Percentiles rank a stretch among this genome's conserved stretches.
Conservation (phyloP, 2,113 vertebrate species). For the Xenopus tropicalis region DNA sequence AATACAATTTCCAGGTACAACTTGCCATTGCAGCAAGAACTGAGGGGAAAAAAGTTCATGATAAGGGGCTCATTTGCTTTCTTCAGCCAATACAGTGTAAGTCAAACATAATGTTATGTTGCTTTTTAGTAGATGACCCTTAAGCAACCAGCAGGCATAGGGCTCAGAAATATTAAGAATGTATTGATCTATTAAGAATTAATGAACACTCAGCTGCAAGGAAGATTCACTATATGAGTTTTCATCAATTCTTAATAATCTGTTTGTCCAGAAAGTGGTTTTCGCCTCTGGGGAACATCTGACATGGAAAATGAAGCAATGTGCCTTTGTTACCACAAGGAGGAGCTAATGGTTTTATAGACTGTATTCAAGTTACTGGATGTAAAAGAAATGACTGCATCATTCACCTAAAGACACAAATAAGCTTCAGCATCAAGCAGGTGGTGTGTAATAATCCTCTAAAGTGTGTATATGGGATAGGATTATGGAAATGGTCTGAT, state of each 20-base stretch:
- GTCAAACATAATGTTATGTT: neutral
- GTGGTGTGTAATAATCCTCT: too few relatives aligned
- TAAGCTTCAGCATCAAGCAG: too few relatives aligned
- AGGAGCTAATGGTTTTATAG: neutral
- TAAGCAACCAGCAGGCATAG: neutral
- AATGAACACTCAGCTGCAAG: slow-evolving; percentile 14
- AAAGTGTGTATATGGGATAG: too few relatives aligned
- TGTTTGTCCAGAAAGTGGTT: slow-evolving; percentile 39
- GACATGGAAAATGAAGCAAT: neutral
- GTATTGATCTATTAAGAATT: slow-evolving; percentile 39
- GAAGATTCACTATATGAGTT: neutral
- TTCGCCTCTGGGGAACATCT: neutral
- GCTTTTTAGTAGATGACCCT: neutral
- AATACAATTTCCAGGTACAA: neutral
- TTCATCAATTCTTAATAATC: slow-evolving; percentile 38
- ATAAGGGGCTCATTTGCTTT: too few relatives aligned
- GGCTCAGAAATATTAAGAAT: slow-evolving; percentile 21
- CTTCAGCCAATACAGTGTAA: neutral
- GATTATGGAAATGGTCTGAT: too few relatives aligned
- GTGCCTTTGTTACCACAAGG: neutral
- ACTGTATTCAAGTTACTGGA: too few relatives aligned
- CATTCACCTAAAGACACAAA: too few relatives aligned
- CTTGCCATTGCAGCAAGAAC: neutral
- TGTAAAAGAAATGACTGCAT: too few relatives aligned
- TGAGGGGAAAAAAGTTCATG: too few relatives aligned